Percentiles rank a stretch among this genome's conserved stretches.
Evolutionary conservation across 2,888 invertebrate species (phyloP).

Genomic region (Drosophila flavopinicola): DNA sequence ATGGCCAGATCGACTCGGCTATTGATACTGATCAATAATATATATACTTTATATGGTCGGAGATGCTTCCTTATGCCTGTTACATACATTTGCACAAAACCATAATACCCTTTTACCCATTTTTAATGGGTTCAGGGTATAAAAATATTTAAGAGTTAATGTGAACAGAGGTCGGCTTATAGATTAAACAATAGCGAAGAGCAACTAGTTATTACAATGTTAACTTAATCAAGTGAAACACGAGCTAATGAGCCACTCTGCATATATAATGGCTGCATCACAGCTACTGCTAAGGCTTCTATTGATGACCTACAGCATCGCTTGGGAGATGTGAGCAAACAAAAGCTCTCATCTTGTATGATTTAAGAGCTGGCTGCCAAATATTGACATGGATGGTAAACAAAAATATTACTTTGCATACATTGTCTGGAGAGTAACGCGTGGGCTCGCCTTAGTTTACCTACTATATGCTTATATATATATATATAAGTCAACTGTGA

Average conservation of each 20-base stretch:
- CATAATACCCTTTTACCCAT: conserved; percentile 2
- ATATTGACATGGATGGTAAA: conserved; percentile 68
- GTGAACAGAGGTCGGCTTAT: conserved; percentile 1
- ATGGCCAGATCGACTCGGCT: no score
- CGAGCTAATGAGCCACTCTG: conserved; percentile 32
- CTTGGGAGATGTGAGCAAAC: conserved; percentile 19
- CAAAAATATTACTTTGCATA: conserved; percentile 46
- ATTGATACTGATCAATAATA: no score
- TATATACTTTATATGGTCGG: no score
- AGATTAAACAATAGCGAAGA: neutral
- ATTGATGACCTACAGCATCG: conserved; percentile 48
- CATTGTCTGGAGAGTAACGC: conserved; percentile 19
- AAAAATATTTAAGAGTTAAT: conserved; percentile 1
- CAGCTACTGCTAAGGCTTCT: neutral
- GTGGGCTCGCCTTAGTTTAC: conserved; percentile 46
- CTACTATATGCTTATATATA: neutral
- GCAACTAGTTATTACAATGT: conserved; percentile 1
- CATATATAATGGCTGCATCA: conserved; percentile 29
- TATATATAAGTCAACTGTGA: conserved; percentile 1
- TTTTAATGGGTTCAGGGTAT: no score
- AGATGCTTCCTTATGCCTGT: no score
- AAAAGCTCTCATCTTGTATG: conserved; percentile 40
- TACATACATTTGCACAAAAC: no score
- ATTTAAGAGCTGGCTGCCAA: conserved; percentile 58
- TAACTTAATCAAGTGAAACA: conserved; percentile 2